Evolutionary conservation across 2,113 vertebrate species (phyloP), one percentile per base, ranked within the genome.

Genomic region (Stictonetta naevosa): DNA sequence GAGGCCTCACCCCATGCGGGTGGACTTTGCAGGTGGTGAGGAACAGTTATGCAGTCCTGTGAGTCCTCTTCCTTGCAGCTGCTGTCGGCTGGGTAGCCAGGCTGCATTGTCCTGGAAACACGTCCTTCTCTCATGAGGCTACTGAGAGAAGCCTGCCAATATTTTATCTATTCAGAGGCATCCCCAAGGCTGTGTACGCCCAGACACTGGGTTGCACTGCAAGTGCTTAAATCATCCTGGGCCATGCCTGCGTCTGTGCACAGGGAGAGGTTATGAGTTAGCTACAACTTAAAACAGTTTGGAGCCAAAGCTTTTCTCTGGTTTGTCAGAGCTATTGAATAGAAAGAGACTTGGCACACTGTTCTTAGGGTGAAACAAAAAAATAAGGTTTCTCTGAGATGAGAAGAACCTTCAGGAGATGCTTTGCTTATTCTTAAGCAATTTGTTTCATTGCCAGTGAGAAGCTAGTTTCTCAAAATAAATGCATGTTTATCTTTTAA

Each of bases 31-130:
- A 19, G 36, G 8, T 36, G 36, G 3, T 14, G 33, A 42, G 55
- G 64, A n/a, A 22, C 28, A 38, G 42, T 44, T 75, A 44, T 12
- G 9, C 4, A 68, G 22, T 53, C 0, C 0, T 9, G 40, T 28
- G 53, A 87, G 19, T 22, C 31, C 18, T 53, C 58, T 42, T 58
- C 6, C 17, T 20, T 10, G 5, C 40, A 34, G 48, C 46, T 25
- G 16, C 34, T 82, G 36, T 15, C 48, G 25, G 29, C 31, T 42
- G 13, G 72, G 58, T 55, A 76, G 83, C 48, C 36, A 87, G 48
- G 38, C 34, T 74, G 33, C 5, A 44, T 52, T 1, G 5, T 18
- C 22, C 62, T 69, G 34, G 50, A 62, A 74, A 71, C 0, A 2
- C 7, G 23, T 13, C 34, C 66, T 33, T 73, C 60, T 81, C 5